phyloP scores from a whole-genome alignment of 2,113 vertebrate species.

The Felis catus region F.catus_Fca126_mat1.0 CM031412.1:195109501-195110000 shows the following conservation, averaged over 20 bases:
- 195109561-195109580: neutral
- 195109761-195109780: no score
- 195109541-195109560: neutral
- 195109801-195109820: no score
- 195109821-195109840: no score
- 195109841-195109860: no score
- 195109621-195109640: neutral
- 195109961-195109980: neutral
- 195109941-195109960: neutral
- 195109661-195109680: neutral
- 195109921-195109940: no score
- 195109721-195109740: no score
- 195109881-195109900: no score
- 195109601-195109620: neutral
- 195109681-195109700: neutral
- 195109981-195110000: neutral
- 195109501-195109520: neutral
- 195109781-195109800: no score
- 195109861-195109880: no score
- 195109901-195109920: no score
- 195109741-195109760: no score
- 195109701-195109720: neutral
- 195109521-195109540: neutral
- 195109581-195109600: neutral
- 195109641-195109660: neutral